A percentile compares a stretch with the other conserved stretches of the same genome.
phyloP scores from a whole-genome alignment of 2,113 vertebrate species.

The Gasterosteus nipponicus region DNA sequence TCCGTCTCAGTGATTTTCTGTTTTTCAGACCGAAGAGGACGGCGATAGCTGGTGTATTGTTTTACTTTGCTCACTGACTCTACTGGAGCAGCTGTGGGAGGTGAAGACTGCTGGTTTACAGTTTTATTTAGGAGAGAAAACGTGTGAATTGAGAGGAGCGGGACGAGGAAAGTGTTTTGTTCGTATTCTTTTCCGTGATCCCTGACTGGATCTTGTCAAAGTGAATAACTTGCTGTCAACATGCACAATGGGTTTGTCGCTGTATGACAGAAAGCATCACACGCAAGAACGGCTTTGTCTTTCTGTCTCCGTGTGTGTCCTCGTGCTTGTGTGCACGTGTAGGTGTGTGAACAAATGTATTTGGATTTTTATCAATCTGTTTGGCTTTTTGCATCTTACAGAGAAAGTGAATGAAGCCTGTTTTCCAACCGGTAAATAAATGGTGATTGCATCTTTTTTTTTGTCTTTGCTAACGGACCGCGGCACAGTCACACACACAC shows the following conservation, averaged over 20 bases:
- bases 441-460: slow-evolving; percentile 9
- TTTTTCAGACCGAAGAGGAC: no score
- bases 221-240: background rate
- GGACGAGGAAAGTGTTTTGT: background rate
- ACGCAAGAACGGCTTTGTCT: background rate
- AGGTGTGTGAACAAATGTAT: background rate
- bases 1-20: slow-evolving; percentile 19
- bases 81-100: background rate
- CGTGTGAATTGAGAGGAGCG: background rate
- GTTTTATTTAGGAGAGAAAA: background rate
- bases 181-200: background rate
- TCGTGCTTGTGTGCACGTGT: background rate
- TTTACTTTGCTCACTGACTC: background rate
- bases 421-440: slow-evolving; percentile 39
- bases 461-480: background rate
- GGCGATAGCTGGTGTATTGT: background rate
- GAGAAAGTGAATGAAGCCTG: slow-evolving; percentile 10
- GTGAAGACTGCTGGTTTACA: background rate
- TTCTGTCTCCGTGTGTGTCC: slow-evolving; percentile 7
- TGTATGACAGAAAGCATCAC: background rate
- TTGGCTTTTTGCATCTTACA: slow-evolving; percentile 20
- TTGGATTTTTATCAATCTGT: slow-evolving; percentile 23
- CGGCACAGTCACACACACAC: background rate
- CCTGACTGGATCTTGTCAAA: background rate
- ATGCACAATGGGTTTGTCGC: background rate